A percentile compares a stretch with the other conserved stretches of the same genome.
These are phyloP conservation scores for Lutjanus erythropterus DNA, from an alignment of 2,113 vertebrate species.

Conservation along the genomic window DNA sequence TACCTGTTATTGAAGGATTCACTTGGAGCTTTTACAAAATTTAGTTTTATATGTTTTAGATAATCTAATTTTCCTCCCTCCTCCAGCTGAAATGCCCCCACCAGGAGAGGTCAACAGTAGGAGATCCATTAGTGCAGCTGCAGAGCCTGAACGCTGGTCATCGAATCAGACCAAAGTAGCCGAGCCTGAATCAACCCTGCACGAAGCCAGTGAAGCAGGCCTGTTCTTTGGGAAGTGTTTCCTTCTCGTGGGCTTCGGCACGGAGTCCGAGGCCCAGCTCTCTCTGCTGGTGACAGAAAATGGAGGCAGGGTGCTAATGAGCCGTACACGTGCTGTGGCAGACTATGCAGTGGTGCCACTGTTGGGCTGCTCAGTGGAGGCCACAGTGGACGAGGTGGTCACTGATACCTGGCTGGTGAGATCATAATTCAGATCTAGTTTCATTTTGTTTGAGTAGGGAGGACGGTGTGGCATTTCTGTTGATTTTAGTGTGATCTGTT, in stretches of 20 bases:
- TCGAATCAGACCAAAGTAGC: conserved; percentile 41
- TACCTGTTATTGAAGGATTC: neutral
- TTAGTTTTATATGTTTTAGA: neutral
- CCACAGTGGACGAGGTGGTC: conserved; percentile 93
- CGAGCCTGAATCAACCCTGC: conserved; percentile 75
- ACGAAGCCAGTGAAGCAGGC: conserved; percentile 82
- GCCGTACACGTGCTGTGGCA: conserved; percentile 86
- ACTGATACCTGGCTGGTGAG: conserved; percentile 99
- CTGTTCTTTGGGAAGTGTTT: conserved; percentile 91
- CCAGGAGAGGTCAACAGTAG: conserved; percentile 52
- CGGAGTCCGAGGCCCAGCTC: conserved; percentile 88
- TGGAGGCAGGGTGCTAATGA: conserved; percentile 86
- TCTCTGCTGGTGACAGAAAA: conserved; percentile 88
- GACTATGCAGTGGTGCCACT: conserved; percentile 95
- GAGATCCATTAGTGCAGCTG: conserved; percentile 32
- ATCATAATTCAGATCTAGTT: no score
- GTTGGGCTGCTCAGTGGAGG: conserved; percentile 90
- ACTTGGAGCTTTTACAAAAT: neutral
- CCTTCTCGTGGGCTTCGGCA: conserved; percentile 89
- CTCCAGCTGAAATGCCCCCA: conserved; percentile 74
- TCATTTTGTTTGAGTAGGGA: no score
- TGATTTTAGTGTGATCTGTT: neutral
- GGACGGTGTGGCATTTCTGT: neutral
- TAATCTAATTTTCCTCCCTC: neutral
- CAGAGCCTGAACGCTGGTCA: conserved; percentile 42